Evolutionary conservation across 2,888 invertebrate genomes (phyloP).

Genomic region (Prosopocoilus inquinatus): DNA sequence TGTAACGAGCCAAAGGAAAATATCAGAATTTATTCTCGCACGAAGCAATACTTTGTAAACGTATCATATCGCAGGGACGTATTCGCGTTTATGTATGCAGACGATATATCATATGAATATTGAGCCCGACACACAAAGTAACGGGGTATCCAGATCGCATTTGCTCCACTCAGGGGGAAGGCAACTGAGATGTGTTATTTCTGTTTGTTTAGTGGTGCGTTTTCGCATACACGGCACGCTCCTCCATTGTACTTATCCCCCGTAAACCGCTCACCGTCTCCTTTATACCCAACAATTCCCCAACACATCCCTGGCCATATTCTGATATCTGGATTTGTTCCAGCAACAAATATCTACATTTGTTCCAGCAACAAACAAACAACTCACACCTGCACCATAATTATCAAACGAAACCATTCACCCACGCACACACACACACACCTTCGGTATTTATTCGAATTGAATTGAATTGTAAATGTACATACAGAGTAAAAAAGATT

Average conservation of each 20-base stretch:
- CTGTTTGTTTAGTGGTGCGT: conserved; percentile 2
- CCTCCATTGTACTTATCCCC: neutral
- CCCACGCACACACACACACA: no score
- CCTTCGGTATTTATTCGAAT: no score
- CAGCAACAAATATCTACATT: neutral
- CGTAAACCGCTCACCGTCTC: neutral
- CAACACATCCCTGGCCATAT: neutral
- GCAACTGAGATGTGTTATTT: neutral
- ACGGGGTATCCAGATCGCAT: neutral
- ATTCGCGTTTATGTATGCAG: conserved; percentile 14
- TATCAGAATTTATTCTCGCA: conserved; percentile 2
- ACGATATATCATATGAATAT: conserved; percentile 13
- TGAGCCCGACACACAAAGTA: conserved; percentile 1
- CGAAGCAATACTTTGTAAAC: conserved; percentile 12
- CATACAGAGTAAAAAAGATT: no score
- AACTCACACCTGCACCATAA: no score
- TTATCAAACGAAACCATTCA: no score
- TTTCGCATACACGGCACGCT: neutral
- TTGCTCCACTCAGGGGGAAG: neutral
- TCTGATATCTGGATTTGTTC: neutral
- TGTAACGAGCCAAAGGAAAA: neutral
- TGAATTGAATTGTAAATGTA: no score
- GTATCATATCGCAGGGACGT: conserved; percentile 12
- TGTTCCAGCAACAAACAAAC: no score
- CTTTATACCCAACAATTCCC: neutral